Evolutionary conservation across 2,888 invertebrate species (phyloP), one percentile per base, ranked within the genome.

Genomic region (Drosophila robusta): DNA sequence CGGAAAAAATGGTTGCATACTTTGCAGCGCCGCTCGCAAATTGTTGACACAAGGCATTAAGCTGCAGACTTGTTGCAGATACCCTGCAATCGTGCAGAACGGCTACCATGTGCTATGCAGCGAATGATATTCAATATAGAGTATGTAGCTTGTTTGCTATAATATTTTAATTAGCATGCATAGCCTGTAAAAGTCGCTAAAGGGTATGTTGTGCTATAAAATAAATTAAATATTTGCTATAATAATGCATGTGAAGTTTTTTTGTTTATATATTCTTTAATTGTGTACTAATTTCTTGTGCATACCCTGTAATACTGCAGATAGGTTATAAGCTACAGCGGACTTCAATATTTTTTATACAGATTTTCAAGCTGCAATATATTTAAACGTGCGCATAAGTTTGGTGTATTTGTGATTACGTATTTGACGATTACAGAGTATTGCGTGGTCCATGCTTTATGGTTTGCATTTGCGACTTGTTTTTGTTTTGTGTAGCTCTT

Each of bases 31-130:
- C 75, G 80, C 74, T 45, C 75, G 80, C 81, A 87, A 86, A 85
- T 85, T 90, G 90, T 90, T 90, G 90, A 90, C 90, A 78, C 80
- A 88, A 89, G 77, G 87, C 81, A 90, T 89, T 87, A 87, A 71
- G 81, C 79, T 57, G 46, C 76, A 70, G 58, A 45, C 62, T 39
- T 26, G 34, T 26, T 34, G 14, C 16, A 41, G 9, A 55, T 69
- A 78, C 79, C 76, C 79, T 65, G 6, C 26, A 64, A 12, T 6
- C 1, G 4, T 0, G 1, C 6, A 5, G 7, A 24, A 18, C 1
- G 26, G 8, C 34, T 58, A 2, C 51, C 11, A 3, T 14, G n/a
- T 22, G 4, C 11, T 39, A 0, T 9, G 11, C 11, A 32, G 32
- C 4, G 11, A 8, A 29, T 9, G 9, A 22, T 22, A 22, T 22